A percentile compares a stretch with the other conserved stretches of the same genome.
These are phyloP conservation scores for Scomber scombrus DNA, from an alignment of 2,113 vertebrate genomes.

Conservation along the genomic window DNA sequence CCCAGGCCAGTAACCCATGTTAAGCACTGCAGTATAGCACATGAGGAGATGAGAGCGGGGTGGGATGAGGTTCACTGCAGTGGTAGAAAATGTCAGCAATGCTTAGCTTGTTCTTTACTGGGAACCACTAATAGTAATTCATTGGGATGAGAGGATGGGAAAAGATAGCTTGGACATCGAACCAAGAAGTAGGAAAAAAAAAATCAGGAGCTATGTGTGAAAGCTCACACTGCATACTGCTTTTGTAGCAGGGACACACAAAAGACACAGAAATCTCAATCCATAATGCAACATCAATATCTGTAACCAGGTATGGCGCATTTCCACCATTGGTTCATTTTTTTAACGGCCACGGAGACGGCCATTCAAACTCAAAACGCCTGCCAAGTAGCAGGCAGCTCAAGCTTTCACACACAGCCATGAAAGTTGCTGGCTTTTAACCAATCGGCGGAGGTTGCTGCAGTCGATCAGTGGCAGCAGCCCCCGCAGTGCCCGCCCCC, in stretches of 20 bases:
- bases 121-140: constrained; percentile 31
- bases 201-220: constrained; percentile 47
- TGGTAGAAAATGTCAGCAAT: constrained; percentile 17
- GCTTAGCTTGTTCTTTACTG: constrained; percentile 25
- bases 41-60: constrained; percentile 9
- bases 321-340: constrained; percentile 34
- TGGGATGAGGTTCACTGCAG: constrained; percentile 17
- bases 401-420: constrained; percentile 66
- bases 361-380: constrained; percentile 40
- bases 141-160: constrained; percentile 31
- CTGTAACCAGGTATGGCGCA: constrained; percentile 17
- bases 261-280: constrained; percentile 29
- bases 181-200: constrained; percentile 22
- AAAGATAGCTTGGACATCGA: constrained; percentile 15
- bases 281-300: constrained; percentile 40
- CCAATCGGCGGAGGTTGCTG: constrained; percentile 17
- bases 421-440: constrained; percentile 72
- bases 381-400: constrained; percentile 36
- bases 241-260: constrained; percentile 46
- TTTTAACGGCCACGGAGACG: not conserved
- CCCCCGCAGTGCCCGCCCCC: constrained; percentile 90
- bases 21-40: constrained; percentile 15
- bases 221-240: constrained; percentile 63
- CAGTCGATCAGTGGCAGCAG: constrained; percentile 90
- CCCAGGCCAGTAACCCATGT: not conserved